Evolutionary conservation across 1,140 invertebrate species (phyloP), one percentile per base, ranked within the genome.

Genomic region (Meloidogyne chitwoodi): DNA sequence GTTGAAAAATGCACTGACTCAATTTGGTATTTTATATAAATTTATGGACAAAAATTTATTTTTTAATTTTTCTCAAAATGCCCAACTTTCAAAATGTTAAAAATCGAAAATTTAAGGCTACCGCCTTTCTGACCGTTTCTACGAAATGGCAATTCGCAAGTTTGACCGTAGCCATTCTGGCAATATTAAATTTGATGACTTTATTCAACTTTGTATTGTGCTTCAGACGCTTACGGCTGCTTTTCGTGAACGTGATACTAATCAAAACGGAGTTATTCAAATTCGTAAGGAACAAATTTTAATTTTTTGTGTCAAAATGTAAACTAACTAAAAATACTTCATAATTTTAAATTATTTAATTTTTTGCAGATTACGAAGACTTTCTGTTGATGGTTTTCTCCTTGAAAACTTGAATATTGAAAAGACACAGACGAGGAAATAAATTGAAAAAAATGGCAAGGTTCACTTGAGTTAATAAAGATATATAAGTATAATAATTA

Each of bases 361-460:
- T 27, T 62, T 70, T 0, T 16, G 95, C 98, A 85, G 92, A 94
- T 80, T 99, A 98, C 86, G 95, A 99, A 89, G 93, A 98, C 85
- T 99, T 99, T 89, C 90, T 98, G 27, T 92, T 91, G 78, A 94
- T 98, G 91, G 95, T 98, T 22, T 95, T 97, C 87, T 93, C 92
- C 85, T 88, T 96, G 69, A 94, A 93, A 90, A 91, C 93, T 88
- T 75, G 34, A 75, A 22, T 27, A 19, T 14, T 5, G 16, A 48
- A 4, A 19, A 38, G 4, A 38, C 0, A 8, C 10, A 10, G 3
- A 38, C 10, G 10, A 38, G 10, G 4, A 38, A 38, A 38, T 38
- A 38, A 10, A 38, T 8, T 8, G 8, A 8, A 38, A 38, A 31
- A 38, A 38, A 38, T 38, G 34, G 34, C 34, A 38, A 38, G 34